A percentile compares a stretch with the other conserved stretches of the same genome.
Evolutionary conservation across 2,113 vertebrate genomes (phyloP).

Genomic region (Octodon degus): DNA sequence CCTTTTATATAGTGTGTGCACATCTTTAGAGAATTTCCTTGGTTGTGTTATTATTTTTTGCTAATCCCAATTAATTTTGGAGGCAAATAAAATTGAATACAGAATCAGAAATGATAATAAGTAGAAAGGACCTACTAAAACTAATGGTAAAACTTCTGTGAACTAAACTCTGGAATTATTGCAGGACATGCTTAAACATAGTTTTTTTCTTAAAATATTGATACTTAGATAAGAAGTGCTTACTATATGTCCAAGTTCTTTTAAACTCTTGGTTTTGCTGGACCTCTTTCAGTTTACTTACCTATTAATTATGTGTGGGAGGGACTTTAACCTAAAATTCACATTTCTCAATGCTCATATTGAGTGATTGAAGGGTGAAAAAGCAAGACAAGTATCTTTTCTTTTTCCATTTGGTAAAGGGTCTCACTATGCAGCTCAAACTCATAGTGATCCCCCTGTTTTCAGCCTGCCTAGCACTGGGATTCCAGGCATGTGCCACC

Average conservation of each 20-base stretch:
- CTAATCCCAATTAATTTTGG: neutral
- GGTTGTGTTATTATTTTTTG: neutral
- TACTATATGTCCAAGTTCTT: neutral
- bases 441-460: no score
- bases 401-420: no score
- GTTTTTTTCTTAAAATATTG: neutral
- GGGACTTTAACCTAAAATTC: neutral
- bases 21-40: neutral
- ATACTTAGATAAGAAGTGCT: neutral
- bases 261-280: neutral
- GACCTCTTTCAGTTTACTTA: neutral
- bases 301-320: neutral
- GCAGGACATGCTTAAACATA: neutral
- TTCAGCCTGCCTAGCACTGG: no score
- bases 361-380: neutral
- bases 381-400: neutral
- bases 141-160: neutral
- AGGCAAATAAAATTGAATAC: slow-evolving; percentile 16
- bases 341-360: neutral
- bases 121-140: neutral
- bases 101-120: neutral
- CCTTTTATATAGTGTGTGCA: neutral
- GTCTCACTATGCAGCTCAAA: no score
- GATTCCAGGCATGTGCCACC: no score
- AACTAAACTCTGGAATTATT: neutral